Percentiles rank a stretch among this genome's conserved stretches.
These are phyloP conservation scores for Intellagama lesueurii DNA, from an alignment of 2,797 vertebrate species.

Conservation along the genomic window DNA sequence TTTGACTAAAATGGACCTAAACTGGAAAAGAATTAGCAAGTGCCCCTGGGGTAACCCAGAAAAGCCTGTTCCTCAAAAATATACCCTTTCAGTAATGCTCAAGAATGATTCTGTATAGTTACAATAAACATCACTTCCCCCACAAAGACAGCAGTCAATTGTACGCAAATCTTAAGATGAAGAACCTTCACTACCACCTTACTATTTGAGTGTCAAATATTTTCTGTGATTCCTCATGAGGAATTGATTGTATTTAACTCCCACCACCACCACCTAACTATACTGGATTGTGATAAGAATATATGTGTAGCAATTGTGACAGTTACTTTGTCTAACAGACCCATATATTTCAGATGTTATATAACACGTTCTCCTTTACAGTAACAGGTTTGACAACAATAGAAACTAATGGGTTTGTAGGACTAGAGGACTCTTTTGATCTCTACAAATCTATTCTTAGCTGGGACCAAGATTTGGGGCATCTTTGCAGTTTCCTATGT, in stretches of 20 bases:
- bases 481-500: not conserved
- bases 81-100: not conserved
- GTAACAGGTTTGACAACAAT: no score
- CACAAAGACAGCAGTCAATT: not conserved
- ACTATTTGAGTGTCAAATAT: not conserved
- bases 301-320: not conserved
- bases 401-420: no score
- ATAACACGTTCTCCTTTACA: no score
- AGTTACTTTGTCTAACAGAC: not conserved
- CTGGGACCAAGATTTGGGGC: not conserved
- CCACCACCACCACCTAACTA: no score
- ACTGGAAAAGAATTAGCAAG: not conserved
- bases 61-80: conserved; percentile 6
- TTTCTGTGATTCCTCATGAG: not conserved
- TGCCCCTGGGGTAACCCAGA: conserved; percentile 3
- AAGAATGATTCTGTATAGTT: not conserved
- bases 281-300: not conserved
- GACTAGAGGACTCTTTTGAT: no score
- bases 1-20: conserved; percentile 3
- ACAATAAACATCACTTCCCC: not conserved
- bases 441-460: not conserved
- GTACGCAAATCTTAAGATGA: not conserved
- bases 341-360: not conserved
- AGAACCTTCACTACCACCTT: not conserved
- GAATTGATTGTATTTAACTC: not conserved